Evolutionary conservation across 2,797 vertebrate species (phyloP).

Genomic region (Pogoniulus pusillus): DNA sequence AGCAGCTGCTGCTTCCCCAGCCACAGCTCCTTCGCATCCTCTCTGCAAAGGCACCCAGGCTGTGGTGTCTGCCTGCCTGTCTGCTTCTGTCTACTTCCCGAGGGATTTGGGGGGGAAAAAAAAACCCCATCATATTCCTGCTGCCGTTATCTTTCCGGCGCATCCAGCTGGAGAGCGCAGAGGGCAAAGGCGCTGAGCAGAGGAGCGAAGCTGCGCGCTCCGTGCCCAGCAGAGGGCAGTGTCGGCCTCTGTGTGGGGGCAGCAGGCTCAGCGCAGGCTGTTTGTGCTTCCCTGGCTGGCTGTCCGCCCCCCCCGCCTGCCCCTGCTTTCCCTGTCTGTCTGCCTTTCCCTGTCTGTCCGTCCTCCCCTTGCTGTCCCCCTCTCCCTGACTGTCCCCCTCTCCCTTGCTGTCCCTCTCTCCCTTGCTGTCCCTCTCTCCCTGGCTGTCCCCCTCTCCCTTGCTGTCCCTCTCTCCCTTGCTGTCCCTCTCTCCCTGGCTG

Average conservation of each 20-base stretch:
- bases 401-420: too few species aligned
- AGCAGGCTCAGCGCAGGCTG: neutral
- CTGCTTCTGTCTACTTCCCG: rapidly evolving
- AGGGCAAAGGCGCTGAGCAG: rapidly evolving
- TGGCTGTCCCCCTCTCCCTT: too few species aligned
- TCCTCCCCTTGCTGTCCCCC: neutral
- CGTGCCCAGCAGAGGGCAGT: slow-evolving; percentile 62
- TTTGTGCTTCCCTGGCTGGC: neutral
- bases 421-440: too few species aligned
- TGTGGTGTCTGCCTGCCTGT: neutral
- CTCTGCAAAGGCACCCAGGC: neutral
- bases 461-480: too few species aligned
- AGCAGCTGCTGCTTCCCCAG: neutral
- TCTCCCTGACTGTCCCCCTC: too few species aligned
- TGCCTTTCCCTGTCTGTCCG: neutral
- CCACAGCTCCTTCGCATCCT: rapidly evolving
- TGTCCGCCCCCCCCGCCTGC: neutral
- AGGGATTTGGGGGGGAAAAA: neutral
- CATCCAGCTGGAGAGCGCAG: rapidly evolving
- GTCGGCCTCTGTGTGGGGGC: neutral
- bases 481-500: too few species aligned
- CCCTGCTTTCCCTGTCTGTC: neutral
- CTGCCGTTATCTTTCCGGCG: rapidly evolving
- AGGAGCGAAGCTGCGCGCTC: neutral
- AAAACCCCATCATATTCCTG: rapidly evolving